Conservation (phyloP, 2,888 invertebrate genomes). For the Leptopilina myrica region DNA sequence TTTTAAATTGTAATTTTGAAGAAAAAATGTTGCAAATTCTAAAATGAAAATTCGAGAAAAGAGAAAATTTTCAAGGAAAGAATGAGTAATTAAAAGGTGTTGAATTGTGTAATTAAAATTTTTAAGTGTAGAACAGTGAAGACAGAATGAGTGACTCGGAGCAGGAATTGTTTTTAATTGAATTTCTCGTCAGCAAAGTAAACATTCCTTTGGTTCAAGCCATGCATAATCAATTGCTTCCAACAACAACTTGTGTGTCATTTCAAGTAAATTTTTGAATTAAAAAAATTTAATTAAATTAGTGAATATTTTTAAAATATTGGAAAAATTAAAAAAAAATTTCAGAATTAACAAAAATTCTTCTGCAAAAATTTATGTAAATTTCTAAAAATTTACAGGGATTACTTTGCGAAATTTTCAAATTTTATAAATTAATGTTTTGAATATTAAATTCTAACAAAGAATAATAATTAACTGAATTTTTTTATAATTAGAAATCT, state of each 20-base stretch:
- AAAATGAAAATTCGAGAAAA: neutral
- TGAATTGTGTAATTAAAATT: slow-evolving; percentile 29
- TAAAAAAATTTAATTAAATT: too few species aligned
- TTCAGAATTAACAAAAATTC: too few species aligned
- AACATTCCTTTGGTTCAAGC: slow-evolving; percentile 70
- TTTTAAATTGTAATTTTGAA: neutral
- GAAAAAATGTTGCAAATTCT: neutral
- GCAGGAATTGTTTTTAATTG: slow-evolving; percentile 79
- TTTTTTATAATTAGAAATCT: too few species aligned
- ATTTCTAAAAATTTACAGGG: too few species aligned
- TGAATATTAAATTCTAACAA: too few species aligned
- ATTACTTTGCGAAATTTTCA: too few species aligned
- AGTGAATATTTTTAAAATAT: too few species aligned
- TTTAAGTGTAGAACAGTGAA: neutral
- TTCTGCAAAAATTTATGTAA: too few species aligned
- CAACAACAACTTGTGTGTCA: slow-evolving; percentile 80
- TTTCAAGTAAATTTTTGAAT: slow-evolving; percentile 75
- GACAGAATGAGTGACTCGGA: slow-evolving; percentile 59
- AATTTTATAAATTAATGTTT: too few species aligned
- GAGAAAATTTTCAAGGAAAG: neutral
- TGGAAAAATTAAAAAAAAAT: too few species aligned
- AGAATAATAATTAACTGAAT: too few species aligned
- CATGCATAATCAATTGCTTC: slow-evolving; percentile 66
- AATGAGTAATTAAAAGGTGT: neutral
- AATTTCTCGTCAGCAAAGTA: slow-evolving; percentile 81